phyloP scores from a whole-genome alignment of 2,113 vertebrate genomes.

The Pelecanoides urinatrix region DNA sequence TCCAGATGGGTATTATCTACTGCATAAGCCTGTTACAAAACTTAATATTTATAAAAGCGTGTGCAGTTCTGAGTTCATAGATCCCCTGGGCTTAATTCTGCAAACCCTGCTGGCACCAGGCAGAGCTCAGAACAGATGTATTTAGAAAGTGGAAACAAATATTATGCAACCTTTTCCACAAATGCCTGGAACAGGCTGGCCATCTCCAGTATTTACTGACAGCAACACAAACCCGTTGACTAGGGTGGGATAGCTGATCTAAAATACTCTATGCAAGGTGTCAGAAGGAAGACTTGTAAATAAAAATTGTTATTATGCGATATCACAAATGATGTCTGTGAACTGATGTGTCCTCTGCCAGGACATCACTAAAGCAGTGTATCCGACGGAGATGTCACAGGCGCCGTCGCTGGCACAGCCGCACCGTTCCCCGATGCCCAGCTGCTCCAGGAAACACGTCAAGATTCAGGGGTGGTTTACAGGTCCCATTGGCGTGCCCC shows the following conservation, averaged over 20 bases:
- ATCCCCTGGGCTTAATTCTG: background rate
- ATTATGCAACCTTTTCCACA: background rate
- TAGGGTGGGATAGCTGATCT: background rate
- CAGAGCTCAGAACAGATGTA: background rate
- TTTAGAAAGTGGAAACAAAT: background rate
- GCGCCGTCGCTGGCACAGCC: background rate
- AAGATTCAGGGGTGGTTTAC: background rate
- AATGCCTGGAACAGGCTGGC: background rate
- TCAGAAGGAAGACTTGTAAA: background rate
- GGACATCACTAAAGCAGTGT: background rate
- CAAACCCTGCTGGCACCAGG: background rate
- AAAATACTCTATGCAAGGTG: background rate
- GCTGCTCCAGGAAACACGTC: background rate
- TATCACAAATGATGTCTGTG: background rate
- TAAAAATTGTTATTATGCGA: background rate
- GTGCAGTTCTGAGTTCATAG: background rate
- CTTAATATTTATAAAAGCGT: background rate
- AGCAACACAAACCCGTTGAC: background rate
- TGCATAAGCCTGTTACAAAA: background rate
- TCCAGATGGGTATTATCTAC: background rate
- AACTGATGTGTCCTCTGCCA: background rate
- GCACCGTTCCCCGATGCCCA: accelerated
- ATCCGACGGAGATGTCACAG: background rate
- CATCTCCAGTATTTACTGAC: background rate
- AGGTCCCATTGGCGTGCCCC: background rate